phyloP scores from a whole-genome alignment of 30 jellyfish, hydroid and myxozoan species.

The Aurelia coerulea region DNA sequence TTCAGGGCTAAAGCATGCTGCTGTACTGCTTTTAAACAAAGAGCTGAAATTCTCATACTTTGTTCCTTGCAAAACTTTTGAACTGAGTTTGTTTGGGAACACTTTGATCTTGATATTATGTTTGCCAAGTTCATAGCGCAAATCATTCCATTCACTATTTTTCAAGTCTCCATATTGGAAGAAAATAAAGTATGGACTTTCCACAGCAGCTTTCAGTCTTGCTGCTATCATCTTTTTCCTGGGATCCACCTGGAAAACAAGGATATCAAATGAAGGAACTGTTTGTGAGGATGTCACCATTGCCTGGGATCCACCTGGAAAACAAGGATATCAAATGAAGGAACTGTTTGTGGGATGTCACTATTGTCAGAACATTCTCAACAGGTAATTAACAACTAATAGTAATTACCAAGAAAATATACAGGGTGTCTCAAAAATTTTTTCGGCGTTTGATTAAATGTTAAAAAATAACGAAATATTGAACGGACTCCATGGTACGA shows the following conservation, averaged over 20 bases:
- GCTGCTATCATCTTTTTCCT: slow-evolving; percentile 44
- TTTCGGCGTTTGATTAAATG: no score
- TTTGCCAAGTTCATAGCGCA: slow-evolving; percentile 63
- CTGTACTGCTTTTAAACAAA: slow-evolving; percentile 60
- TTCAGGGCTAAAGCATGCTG: slow-evolving; percentile 67
- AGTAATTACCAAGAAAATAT: no score
- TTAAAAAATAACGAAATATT: no score
- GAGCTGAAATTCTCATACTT: slow-evolving; percentile 37
- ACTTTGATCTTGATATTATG: slow-evolving; percentile 41
- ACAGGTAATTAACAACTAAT: no score
- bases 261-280: neutral
- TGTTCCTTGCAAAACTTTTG: slow-evolving; percentile 50
- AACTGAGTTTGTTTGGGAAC: slow-evolving; percentile 65
- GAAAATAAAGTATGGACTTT: slow-evolving; percentile 51
- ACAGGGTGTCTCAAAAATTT: no score
- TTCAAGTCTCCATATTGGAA: slow-evolving; percentile 65
- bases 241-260: slow-evolving; percentile 15
- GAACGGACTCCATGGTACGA: no score
- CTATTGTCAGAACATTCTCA: neutral
- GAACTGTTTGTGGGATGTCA: no score
- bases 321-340: neutral
- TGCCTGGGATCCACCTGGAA: slow-evolving; percentile 27
- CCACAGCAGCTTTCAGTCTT: slow-evolving; percentile 45
- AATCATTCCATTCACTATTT: slow-evolving; percentile 71
- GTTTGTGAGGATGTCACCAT: no score